Evolutionary conservation across 1,140 invertebrate species (phyloP), one percentile per base, ranked within the genome.

Genomic region (Drosophila sp.): DNA sequence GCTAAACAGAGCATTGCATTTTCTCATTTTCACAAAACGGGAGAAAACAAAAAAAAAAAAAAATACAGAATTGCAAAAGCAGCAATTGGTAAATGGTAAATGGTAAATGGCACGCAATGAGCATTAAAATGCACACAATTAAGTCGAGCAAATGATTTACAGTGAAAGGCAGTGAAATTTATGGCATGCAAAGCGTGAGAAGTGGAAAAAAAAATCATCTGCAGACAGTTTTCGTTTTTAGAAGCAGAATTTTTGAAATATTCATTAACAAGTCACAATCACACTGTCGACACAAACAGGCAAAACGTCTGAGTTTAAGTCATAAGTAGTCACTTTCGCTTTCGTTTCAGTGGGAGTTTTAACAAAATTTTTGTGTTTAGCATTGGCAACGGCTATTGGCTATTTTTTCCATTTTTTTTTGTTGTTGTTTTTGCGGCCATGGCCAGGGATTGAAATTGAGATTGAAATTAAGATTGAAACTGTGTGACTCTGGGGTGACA

Each of bases 141-240:
- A 81, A 81, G 67, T 86, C 56, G 75, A 41, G 68, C 79, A 86
- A 86, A 86, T 85, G 81, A 85, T 86, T 82, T 85, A 79, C 74
- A 85, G 82, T 85, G 82, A 85, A 85, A 85, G 82, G 82, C 79
- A 80, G 82, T 85, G 82, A 85, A 85, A 85, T 86, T 86, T 82
- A 87, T 79, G 75, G 81, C 74, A 86, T 85, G 79, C 71, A 81
- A 76, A 86, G 83, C 83, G 79, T 87, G 75, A 86, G 82, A 85
- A 81, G 62, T 40, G 38, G 29, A 17, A 35, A 47, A 30, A 60
- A 66, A 62, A 33, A 66, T 47, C 35, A 38, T 56, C 23, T 54
- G 27, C n/a, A 58, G 50, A 75, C 60, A 38, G 8, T 38, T 11
- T 50, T 7, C 5, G 4, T 10, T 23, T 29, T 8, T 1, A 35